Evolutionary conservation across 2,113 vertebrate species (phyloP).

Genomic region (Perca schrenkii): DNA sequence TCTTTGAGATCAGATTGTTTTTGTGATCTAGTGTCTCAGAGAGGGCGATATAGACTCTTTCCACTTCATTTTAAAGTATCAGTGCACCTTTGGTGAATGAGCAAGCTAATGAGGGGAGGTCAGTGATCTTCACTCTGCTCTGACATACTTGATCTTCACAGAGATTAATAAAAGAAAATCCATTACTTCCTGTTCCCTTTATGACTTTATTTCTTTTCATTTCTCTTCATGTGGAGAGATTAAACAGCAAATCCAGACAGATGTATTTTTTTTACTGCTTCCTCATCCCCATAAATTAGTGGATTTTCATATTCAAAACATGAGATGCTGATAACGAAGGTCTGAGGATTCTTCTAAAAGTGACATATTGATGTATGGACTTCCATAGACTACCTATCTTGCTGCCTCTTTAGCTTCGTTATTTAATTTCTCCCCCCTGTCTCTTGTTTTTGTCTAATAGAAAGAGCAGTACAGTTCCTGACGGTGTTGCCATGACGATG

Average conservation of each 20-base stretch:
- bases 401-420: neutral
- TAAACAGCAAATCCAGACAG: neutral
- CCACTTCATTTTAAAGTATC: conserved; percentile 46
- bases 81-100: conserved; percentile 32
- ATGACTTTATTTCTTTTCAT: neutral
- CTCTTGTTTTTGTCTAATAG: conserved; percentile 57
- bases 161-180: conserved; percentile 23
- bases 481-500: conserved; percentile 84
- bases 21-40: conserved; percentile 45
- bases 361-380: neutral
- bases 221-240: conserved; percentile 12
- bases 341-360: conserved; percentile 11
- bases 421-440: neutral
- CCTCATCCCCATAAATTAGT: neutral
- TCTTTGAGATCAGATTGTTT: conserved; percentile 33
- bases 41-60: conserved; percentile 4
- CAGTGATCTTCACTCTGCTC: conserved; percentile 17
- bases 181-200: conserved; percentile 7
- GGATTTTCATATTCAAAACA: conserved; percentile 20
- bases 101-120: conserved; percentile 42
- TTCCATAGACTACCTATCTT: neutral
- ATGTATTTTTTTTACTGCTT: conserved; percentile 10
- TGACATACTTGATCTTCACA: conserved; percentile 20
- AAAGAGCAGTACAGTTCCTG: conserved; percentile 87
- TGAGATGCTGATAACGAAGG: neutral